phyloP scores from a whole-genome alignment of 2,113 vertebrate genomes.

The Pagrus major region DNA sequence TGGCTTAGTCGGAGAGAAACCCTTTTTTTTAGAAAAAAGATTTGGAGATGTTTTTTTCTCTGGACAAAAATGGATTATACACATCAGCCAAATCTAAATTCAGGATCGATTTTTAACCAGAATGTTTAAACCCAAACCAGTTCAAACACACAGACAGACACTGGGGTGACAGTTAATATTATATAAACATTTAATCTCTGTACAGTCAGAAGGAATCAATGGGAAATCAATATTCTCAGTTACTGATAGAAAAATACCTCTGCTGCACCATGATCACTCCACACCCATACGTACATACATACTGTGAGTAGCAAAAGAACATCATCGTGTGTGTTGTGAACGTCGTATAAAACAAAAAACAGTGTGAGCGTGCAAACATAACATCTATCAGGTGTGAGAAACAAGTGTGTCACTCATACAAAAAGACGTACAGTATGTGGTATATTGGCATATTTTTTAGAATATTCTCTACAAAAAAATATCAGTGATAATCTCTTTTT shows the following conservation, averaged over 20 bases:
- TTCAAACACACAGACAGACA: slow-evolving; percentile 3
- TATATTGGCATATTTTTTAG: slow-evolving; percentile 68
- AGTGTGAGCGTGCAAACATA: slow-evolving; percentile 47
- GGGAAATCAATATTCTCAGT: slow-evolving; percentile 49
- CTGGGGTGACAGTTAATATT: slow-evolving; percentile 31
- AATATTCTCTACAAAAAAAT: slow-evolving; percentile 75
- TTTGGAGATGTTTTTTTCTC: too few relatives aligned
- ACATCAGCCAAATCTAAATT: too few relatives aligned
- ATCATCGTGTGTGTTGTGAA: slow-evolving; percentile 23
- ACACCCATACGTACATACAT: slow-evolving; percentile 61
- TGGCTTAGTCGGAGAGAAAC: too few relatives aligned
- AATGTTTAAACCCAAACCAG: too few relatives aligned
- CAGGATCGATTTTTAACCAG: too few relatives aligned
- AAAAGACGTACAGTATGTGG: slow-evolving; percentile 54
- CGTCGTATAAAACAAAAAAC: slow-evolving; percentile 39
- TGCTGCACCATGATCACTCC: slow-evolving; percentile 67
- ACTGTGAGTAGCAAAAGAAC: slow-evolving; percentile 60
- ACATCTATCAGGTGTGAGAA: slow-evolving; percentile 56
- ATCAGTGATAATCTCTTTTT: slow-evolving; percentile 61
- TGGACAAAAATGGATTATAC: not conserved
- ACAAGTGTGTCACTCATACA: slow-evolving; percentile 52
- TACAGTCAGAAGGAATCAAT: slow-evolving; percentile 58
- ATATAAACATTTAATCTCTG: slow-evolving; percentile 80
- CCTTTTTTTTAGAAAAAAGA: too few relatives aligned
- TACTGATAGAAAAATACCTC: slow-evolving; percentile 80